Base-by-base conservation (phyloP, 1,140 invertebrate species). In the Tigriopus japonicus region DNA sequence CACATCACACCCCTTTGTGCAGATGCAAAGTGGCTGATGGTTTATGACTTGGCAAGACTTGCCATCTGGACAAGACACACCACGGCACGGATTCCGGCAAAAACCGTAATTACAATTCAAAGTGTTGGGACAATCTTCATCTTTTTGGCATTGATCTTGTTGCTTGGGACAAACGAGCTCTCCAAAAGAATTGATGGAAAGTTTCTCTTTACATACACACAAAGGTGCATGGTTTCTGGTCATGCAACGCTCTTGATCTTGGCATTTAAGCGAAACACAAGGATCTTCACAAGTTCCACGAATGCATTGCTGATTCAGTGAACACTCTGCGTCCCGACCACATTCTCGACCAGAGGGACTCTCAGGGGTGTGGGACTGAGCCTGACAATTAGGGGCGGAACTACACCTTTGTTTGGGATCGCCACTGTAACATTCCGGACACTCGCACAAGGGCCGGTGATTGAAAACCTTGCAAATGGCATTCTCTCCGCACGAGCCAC, bases 291-390 rank as follows among this genome's bases (percentile, higher is more conserved):
- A 93, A 71, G 82, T 77, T 69, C 80, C 78, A 69, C 80, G 83
- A 72, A 88, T 81, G 78, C 89, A 93, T 69, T 86, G 84, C 76
- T 87, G 86, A 73, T 90, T 86, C 73, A 83, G 82, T 63, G 86
- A 80, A 76, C 89, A 93, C 74, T 90, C 86, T 75, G 80, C 78
- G 78, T 92, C 86, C 72, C 81, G 83, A 73, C 82, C 82, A 76
- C 88, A 92, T 80, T 87, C 83, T 76, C 82, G 82, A 76, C 86
- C 85, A 87, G 80, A 68, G 28, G 28, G 28, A 35, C 9, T 35
- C 28, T 35, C 28, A 35, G 28, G 28, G 3, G 28, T 35, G 28
- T 35, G 28, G 3, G 28, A 9, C 28, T 35, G 28, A 9, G 28
- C 28, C 3, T 5, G 28, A 56, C 53, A 60, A 28, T 40, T 40